phyloP scores from a whole-genome alignment of 2,797 vertebrate genomes.

The Eulemur coronatus region DNA sequence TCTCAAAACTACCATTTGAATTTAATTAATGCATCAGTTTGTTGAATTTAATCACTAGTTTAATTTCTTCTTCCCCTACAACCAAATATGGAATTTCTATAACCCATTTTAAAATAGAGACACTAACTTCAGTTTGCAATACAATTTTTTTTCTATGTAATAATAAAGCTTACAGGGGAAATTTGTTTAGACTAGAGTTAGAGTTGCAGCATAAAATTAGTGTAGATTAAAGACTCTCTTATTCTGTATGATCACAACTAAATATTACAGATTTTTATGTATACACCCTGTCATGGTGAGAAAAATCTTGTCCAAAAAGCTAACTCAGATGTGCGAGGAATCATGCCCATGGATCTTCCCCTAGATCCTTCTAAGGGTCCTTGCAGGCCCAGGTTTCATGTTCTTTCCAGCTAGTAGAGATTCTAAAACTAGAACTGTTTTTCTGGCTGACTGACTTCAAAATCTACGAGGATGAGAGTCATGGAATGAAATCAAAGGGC shows the following conservation, averaged over 20 bases:
- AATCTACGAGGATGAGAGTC: not conserved
- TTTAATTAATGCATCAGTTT: constrained; percentile 1
- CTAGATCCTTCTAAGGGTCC: accelerated
- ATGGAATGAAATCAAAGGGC: not conserved
- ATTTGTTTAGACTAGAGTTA: not conserved
- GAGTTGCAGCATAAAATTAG: accelerated
- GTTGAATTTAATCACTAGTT: not conserved
- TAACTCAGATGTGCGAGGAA: accelerated
- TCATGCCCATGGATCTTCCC: accelerated
- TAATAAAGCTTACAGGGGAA: not conserved
- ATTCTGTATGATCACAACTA: not conserved
- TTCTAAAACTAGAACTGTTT: not conserved
- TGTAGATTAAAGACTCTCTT: not conserved
- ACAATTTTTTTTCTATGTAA: not conserved
- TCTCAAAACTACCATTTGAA: not conserved
- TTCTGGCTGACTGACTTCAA: not conserved
- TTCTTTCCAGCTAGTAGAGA: not conserved
- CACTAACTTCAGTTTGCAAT: not conserved
- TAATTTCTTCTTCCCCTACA: not conserved
- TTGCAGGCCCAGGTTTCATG: accelerated
- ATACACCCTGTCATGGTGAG: not conserved
- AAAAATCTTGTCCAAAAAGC: not conserved
- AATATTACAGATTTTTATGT: not conserved
- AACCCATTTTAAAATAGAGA: not conserved
- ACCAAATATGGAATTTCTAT: not conserved